These are phyloP conservation scores for Theodoxus fluviatilis DNA, from an alignment of 2,888 invertebrate species.

Conservation along the genomic window DNA sequence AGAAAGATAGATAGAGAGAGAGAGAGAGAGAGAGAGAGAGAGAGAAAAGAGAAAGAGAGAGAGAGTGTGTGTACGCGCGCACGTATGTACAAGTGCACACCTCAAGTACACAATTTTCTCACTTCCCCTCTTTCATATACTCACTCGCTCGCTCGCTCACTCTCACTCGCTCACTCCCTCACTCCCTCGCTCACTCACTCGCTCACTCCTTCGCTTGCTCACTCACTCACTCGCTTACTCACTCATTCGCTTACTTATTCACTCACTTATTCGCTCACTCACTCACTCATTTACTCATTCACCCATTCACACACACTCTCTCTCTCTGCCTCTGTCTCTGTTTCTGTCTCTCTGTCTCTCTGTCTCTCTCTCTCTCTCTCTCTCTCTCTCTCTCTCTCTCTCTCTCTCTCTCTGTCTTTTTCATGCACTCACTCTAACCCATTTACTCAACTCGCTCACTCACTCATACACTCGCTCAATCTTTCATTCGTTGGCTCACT, in stretches of 20 bases:
- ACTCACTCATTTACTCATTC: background rate
- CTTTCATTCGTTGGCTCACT: slow-evolving; percentile 20
- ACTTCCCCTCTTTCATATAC: too few species aligned
- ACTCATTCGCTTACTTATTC: slow-evolving; percentile 10
- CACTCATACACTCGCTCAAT: slow-evolving; percentile 10
- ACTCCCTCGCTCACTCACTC: background rate
- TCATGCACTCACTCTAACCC: background rate
- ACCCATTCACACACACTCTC: background rate
- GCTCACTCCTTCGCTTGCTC: background rate
- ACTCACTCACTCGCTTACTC: slow-evolving; percentile 10
- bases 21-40: slow-evolving; percentile 26
- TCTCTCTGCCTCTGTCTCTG: slow-evolving; percentile 19
- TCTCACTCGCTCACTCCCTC: background rate
- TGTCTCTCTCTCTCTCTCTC: slow-evolving; percentile 13
- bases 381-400: background rate
- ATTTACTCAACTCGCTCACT: background rate
- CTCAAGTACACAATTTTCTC: too few species aligned
- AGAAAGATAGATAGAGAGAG: background rate
- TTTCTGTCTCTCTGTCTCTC: slow-evolving; percentile 11
- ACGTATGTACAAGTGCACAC: too few species aligned
- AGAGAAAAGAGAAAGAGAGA: slow-evolving; percentile 25
- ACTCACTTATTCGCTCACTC: slow-evolving; percentile 12
- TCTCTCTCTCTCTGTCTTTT: background rate
- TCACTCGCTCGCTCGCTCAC: too few species aligned
- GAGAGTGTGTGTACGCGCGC: too few species aligned